Evolutionary conservation across 1,140 invertebrate genomes (phyloP).

Genomic region (Drosophila cardini): DNA sequence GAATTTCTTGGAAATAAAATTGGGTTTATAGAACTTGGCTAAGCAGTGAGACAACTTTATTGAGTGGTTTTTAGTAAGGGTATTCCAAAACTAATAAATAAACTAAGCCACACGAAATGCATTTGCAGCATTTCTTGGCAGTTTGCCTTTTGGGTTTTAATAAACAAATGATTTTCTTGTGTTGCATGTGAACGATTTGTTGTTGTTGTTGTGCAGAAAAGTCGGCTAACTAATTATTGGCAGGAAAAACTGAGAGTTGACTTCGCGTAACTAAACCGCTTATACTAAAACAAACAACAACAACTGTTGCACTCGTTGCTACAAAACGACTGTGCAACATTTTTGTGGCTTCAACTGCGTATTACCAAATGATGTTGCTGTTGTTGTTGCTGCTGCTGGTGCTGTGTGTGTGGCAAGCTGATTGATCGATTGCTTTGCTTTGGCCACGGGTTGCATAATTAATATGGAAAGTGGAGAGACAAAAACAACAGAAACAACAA

Average conservation of each 20-base stretch:
- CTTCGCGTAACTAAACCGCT: slow-evolving; percentile 56
- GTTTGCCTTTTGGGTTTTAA: slow-evolving; percentile 45
- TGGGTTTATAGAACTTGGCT: too few species aligned
- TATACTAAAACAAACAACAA: slow-evolving; percentile 36
- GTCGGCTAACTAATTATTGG: slow-evolving; percentile 48
- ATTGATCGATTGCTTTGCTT: slow-evolving; percentile 72
- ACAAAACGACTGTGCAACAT: slow-evolving; percentile 58
- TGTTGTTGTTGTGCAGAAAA: slow-evolving; percentile 39
- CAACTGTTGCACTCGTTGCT: slow-evolving; percentile 5
- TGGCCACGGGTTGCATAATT: slow-evolving; percentile 71
- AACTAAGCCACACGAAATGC: slow-evolving; percentile 49
- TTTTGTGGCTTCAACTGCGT: slow-evolving; percentile 72
- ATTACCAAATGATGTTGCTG: slow-evolving; percentile 65
- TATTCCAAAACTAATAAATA: slow-evolving; percentile 55
- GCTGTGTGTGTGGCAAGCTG: slow-evolving; percentile 59
- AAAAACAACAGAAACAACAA: slow-evolving; percentile 19
- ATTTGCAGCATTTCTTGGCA: slow-evolving; percentile 53
- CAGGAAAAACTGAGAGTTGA: slow-evolving; percentile 52
- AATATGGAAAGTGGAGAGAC: slow-evolving; percentile 59
- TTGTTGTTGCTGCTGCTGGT: slow-evolving; percentile 23
- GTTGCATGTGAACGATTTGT: slow-evolving; percentile 41
- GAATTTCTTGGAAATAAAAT: too few species aligned
- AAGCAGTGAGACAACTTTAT: neutral
- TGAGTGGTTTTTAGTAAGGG: neutral
- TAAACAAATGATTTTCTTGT: slow-evolving; percentile 40